Evolutionary conservation across 2,888 invertebrate species (phyloP).

Genomic region (Pristionchus arcanus): DNA sequence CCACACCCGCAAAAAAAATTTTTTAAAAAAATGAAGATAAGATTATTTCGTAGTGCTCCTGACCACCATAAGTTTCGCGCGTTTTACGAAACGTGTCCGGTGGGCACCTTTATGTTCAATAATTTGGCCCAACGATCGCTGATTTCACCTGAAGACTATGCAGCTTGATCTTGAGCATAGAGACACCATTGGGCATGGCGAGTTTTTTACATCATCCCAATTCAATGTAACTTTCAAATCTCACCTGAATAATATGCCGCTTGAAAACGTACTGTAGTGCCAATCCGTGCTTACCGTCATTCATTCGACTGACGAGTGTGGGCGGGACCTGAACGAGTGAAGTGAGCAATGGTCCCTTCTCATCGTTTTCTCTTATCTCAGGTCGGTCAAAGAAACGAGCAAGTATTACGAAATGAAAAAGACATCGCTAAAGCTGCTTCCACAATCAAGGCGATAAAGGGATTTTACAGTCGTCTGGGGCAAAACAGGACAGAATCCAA

Average conservation of each 20-base stretch:
- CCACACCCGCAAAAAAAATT: too few relatives aligned
- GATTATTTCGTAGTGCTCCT: too few relatives aligned
- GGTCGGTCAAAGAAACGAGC: background rate
- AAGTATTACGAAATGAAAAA: background rate
- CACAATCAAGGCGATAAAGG: too few relatives aligned
- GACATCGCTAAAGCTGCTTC: background rate
- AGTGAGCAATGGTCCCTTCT: background rate
- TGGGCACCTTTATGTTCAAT: too few relatives aligned
- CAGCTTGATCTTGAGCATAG: too few relatives aligned
- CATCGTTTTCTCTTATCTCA: too few relatives aligned
- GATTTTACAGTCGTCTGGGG: too few relatives aligned
- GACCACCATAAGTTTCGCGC: background rate
- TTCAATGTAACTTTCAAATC: background rate
- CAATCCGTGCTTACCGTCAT: constrained; percentile 78
- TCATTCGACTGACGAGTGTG: constrained; percentile 71
- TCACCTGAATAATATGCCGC: constrained; percentile 89
- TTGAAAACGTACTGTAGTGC: constrained; percentile 83
- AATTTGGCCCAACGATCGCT: too few relatives aligned
- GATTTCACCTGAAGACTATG: too few relatives aligned
- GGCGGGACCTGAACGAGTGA: constrained; percentile 66
- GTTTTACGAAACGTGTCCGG: background rate
- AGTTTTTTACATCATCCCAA: background rate
- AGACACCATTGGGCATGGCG: background rate
- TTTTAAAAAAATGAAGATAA: background rate
- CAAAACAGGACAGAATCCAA: too few relatives aligned